These are phyloP conservation scores for Laterallus jamaicensis DNA, from an alignment of 2,113 vertebrate genomes.

Conservation along the genomic window DNA sequence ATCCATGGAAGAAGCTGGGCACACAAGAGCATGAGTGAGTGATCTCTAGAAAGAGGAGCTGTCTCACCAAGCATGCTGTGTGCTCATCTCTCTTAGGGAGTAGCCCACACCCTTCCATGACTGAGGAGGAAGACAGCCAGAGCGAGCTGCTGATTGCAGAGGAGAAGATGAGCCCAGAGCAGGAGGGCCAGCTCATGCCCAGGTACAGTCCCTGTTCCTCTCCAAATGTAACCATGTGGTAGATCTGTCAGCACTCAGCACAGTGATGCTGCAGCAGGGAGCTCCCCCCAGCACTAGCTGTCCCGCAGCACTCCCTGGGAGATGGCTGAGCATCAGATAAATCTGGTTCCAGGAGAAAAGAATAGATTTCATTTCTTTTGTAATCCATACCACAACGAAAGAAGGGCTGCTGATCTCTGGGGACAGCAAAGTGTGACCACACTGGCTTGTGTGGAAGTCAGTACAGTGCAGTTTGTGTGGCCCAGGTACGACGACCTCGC, in stretches of 20 bases:
- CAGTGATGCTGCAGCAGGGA: neutral
- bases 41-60: neutral
- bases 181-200: conserved; percentile 94
- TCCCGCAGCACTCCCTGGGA: neutral
- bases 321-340: neutral
- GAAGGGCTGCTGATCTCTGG: neutral
- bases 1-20: neutral
- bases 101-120: conserved; percentile 94
- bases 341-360: neutral
- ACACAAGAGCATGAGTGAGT: accelerated
- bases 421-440: neutral
- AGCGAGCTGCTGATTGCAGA: conserved; percentile 94
- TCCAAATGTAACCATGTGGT: accelerated
- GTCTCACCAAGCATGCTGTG: neutral
- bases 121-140: conserved; percentile 97
- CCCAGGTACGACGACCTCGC: conserved; percentile 92
- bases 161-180: conserved; percentile 96
- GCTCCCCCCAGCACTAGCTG: neutral
- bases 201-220: conserved; percentile 75
- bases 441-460: neutral
- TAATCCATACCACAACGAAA: accelerated
- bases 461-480: neutral
- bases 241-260: neutral
- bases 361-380: neutral
- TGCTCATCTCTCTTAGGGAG: conserved; percentile 78